phyloP scores from a whole-genome alignment of 2,113 vertebrate species.

The Otis tarda region DNA sequence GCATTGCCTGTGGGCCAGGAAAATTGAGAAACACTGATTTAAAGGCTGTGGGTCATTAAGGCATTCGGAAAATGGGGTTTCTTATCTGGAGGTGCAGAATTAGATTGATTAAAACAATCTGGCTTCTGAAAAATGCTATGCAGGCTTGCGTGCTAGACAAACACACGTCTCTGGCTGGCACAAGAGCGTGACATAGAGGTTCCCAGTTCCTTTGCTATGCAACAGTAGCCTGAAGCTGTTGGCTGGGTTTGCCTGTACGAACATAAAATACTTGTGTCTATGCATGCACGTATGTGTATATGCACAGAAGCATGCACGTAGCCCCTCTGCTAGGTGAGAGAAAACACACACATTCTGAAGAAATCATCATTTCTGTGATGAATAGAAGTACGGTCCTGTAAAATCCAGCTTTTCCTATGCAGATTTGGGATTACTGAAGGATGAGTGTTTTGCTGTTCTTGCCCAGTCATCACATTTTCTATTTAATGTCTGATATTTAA shows the following conservation, averaged over 20 bases:
- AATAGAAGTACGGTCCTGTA: not conserved
- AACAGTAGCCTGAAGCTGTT: not conserved
- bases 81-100: not conserved
- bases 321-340: not conserved
- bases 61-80: not conserved
- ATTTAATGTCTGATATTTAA: not conserved
- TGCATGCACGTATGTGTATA: rapidly evolving
- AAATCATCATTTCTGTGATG: not conserved
- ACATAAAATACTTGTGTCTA: not conserved
- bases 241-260: not conserved
- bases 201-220: not conserved
- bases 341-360: not conserved
- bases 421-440: not conserved
- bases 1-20: not conserved
- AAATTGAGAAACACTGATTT: not conserved
- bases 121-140: not conserved
- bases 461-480: not conserved
- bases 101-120: not conserved
- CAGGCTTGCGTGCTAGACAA: not conserved
- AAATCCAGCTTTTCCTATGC: not conserved
- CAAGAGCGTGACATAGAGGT: not conserved
- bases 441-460: not conserved
- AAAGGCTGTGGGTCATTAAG: not conserved
- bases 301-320: not conserved
- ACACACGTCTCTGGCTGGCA: not conserved